These are phyloP conservation scores for Pseudochromis fuscus DNA, from an alignment of 2,797 vertebrate species.

Conservation along the genomic window DNA sequence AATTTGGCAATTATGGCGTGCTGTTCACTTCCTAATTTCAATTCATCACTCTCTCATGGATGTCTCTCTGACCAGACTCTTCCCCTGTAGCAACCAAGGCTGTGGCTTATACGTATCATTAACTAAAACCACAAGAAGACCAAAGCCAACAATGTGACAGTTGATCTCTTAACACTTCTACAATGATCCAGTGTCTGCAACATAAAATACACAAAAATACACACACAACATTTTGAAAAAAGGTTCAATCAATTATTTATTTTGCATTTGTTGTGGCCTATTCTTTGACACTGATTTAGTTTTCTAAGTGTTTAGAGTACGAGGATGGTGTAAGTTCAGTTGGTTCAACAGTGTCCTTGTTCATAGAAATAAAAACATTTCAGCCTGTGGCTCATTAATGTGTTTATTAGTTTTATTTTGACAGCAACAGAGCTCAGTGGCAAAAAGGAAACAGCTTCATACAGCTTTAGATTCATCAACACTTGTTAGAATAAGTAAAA, in stretches of 20 bases:
- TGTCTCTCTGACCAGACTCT: not conserved
- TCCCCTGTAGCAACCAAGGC: slow-evolving; percentile 13
- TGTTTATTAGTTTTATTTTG: slow-evolving; percentile 11
- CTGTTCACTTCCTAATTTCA: slow-evolving; percentile 12
- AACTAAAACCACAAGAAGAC: slow-evolving; percentile 5
- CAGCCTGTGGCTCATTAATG: slow-evolving; percentile 16
- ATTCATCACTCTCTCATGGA: too few species aligned
- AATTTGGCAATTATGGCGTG: not conserved
- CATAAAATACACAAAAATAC: not conserved
- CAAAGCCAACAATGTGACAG: not conserved
- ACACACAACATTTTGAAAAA: not conserved
- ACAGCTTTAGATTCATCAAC: slow-evolving; percentile 13
- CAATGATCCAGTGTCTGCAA: not conserved
- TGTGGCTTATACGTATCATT: not conserved
- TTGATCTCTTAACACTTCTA: slow-evolving; percentile 2
- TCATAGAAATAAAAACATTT: slow-evolving; percentile 5
- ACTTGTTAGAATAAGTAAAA: not conserved
- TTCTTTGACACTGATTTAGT: not conserved
- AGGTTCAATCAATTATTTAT: not conserved
- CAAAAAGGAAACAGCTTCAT: slow-evolving; percentile 9
- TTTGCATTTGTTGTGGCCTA: slow-evolving; percentile 7
- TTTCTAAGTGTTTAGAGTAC: slow-evolving; percentile 6
- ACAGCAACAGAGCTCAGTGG: slow-evolving; percentile 2
- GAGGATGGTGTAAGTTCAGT: not conserved
- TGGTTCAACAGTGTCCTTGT: slow-evolving; percentile 18